phyloP scores from a whole-genome alignment of 2,888 invertebrate genomes.

The Dexiosoma caninum region DNA sequence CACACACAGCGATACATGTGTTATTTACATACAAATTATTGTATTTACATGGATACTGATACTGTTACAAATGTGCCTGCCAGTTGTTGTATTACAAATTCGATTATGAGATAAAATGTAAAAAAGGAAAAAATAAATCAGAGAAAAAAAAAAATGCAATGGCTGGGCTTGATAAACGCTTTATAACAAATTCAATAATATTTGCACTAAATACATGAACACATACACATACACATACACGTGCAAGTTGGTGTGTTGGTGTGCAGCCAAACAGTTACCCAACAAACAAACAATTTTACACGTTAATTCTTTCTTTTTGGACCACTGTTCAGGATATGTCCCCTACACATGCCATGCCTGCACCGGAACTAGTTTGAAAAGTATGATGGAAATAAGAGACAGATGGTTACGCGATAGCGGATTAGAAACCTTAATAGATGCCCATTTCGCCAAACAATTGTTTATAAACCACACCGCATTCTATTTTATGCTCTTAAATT shows the following conservation, averaged over 20 bases:
- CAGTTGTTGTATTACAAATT: constrained; percentile 50
- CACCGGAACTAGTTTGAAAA: no score
- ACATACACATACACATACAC: not conserved
- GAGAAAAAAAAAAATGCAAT: not conserved
- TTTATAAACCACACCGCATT: no score
- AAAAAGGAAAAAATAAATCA: not conserved
- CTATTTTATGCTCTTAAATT: no score
- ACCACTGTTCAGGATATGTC: no score
- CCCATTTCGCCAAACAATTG: no score
- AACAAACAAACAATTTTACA: not conserved
- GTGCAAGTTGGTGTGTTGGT: constrained; percentile 9
- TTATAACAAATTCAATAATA: constrained; percentile 52
- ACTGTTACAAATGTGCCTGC: constrained; percentile 31
- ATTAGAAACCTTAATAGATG: no score
- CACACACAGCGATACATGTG: not conserved
- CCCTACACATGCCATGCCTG: no score
- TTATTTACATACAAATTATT: not conserved
- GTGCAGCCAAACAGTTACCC: not conserved
- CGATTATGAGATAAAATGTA: constrained; percentile 58
- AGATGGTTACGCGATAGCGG: no score
- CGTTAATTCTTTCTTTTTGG: no score
- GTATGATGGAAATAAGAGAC: no score
- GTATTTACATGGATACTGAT: constrained; percentile 8
- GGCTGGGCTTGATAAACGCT: constrained; percentile 48
- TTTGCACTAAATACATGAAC: constrained; percentile 15